Conservation (phyloP, 2,888 invertebrate species). For the Quadriops clusia region DNA sequence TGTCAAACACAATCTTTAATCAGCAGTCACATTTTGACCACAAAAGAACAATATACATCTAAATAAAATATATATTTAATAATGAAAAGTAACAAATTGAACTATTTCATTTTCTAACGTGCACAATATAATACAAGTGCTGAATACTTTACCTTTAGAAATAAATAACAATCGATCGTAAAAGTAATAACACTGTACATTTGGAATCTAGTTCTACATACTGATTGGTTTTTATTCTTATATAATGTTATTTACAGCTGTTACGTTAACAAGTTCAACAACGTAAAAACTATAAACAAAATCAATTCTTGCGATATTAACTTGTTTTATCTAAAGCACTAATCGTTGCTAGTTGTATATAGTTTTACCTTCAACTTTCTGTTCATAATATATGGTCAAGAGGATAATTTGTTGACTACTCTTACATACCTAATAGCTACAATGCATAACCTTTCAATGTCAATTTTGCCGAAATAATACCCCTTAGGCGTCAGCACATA, state of each 20-base stretch:
- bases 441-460: conserved; percentile 3
- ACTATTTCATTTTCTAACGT: conserved; percentile 8
- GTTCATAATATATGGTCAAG: conserved; percentile 7
- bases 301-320: no score
- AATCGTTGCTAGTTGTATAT: conserved; percentile 14
- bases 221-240: not conserved
- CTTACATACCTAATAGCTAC: conserved; percentile 3
- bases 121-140: conserved; percentile 5
- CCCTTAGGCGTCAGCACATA: not conserved
- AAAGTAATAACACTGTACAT: conserved; percentile 23
- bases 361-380: not conserved
- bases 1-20: no score
- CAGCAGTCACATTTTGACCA: conserved; percentile 6
- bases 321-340: conserved; percentile 15
- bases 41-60: no score
- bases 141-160: conserved; percentile 5
- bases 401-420: no score
- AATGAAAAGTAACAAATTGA: conserved; percentile 1
- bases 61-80: conserved; percentile 1
- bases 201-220: conserved; percentile 8
- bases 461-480: conserved; percentile 1
- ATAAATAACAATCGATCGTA: conserved; percentile 10
- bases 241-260: not conserved
- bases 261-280: not conserved
- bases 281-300: no score